Evolutionary conservation across 2,888 invertebrate species (phyloP), one percentile per base, ranked within the genome.

Genomic region (Tromatobia lineatoria): DNA sequence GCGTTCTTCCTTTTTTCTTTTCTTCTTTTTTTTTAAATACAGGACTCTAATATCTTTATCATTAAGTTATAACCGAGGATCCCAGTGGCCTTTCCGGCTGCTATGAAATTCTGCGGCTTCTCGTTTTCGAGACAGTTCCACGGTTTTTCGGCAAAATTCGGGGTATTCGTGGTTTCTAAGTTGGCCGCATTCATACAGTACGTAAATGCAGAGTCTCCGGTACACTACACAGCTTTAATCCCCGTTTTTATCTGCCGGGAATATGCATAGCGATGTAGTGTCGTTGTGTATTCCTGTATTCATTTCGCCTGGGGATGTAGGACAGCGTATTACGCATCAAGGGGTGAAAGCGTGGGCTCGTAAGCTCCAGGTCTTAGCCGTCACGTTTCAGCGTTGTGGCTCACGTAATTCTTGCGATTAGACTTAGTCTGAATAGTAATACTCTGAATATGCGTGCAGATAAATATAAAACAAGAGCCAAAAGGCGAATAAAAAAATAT

Each of bases 401-500:
- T 34, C 13, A 25, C 23, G 52, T 71, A 64, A 71, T 71, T 71
- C 70, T 54, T 64, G 71, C 23, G 34, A 79, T 79, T 71, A 64
- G 38, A 38, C 61, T 38, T 50, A 20, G 38, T 18, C 13, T 20
- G 18, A 10, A 38, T 20, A 20, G 20, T 64, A 18, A 38, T 42
- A 38, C 10, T 42, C 18, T 3, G 20, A 42, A 64, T 18, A 38
- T 38, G 38, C 42, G 34, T 42, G 64, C 18, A 6, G 38, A 18
- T 38, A 34, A 10, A 13, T 38, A 42, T 42, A 18, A 20, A 34
- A 47, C 34, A n/a, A 18, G 10, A 29, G 25, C 10, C 2, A 61
- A 61, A 3, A 29, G 29, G 29, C 29, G 34, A 11, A 94, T 94
- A 93, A 94, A 94, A 93, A 93, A 91, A 29, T 23, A 71, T 20